Conservation (phyloP, 2,888 invertebrate species). For the Cephus nigrinus region DNA sequence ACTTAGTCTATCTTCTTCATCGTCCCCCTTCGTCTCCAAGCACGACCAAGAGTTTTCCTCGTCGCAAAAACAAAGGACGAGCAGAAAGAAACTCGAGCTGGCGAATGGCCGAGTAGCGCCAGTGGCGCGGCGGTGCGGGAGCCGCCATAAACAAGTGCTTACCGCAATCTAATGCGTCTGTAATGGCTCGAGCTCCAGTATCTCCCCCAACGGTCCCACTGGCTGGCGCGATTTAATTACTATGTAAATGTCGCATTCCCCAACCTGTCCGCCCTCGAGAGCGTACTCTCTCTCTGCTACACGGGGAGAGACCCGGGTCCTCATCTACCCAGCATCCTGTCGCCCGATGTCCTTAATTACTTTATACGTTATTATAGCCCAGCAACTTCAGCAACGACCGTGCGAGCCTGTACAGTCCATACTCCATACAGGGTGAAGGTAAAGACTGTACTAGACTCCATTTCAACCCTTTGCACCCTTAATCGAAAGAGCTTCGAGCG, state of each 20-base stretch:
- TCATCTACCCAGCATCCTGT: slow-evolving; percentile 37
- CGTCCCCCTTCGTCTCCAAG: not conserved
- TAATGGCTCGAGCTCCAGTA: slow-evolving; percentile 65
- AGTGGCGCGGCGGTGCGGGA: slow-evolving; percentile 28
- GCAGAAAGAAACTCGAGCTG: slow-evolving; percentile 2
- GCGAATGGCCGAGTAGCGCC: slow-evolving; percentile 12
- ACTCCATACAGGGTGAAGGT: not conserved
- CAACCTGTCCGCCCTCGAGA: slow-evolving; percentile 56
- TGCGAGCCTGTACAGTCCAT: slow-evolving; percentile 46
- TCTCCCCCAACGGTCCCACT: slow-evolving; percentile 63
- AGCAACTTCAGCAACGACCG: slow-evolving; percentile 48
- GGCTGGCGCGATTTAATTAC: slow-evolving; percentile 66
- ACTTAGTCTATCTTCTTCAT: not conserved
- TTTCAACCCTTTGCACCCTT: not conserved
- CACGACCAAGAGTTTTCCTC: not conserved
- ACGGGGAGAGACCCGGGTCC: slow-evolving; percentile 17
- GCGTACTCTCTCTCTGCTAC: slow-evolving; percentile 24
- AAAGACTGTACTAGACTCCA: not conserved
- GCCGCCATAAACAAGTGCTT: slow-evolving; percentile 64
- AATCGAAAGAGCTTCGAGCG: not conserved
- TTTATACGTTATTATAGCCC: slow-evolving; percentile 65
- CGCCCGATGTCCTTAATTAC: slow-evolving; percentile 67
- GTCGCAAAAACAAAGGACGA: slow-evolving; percentile 1
- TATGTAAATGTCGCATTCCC: slow-evolving; percentile 67
- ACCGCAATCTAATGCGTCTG: slow-evolving; percentile 67